These are phyloP conservation scores for Keiferia lycopersicella DNA, from an alignment of 2,888 invertebrate species.

Conservation along the genomic window DNA sequence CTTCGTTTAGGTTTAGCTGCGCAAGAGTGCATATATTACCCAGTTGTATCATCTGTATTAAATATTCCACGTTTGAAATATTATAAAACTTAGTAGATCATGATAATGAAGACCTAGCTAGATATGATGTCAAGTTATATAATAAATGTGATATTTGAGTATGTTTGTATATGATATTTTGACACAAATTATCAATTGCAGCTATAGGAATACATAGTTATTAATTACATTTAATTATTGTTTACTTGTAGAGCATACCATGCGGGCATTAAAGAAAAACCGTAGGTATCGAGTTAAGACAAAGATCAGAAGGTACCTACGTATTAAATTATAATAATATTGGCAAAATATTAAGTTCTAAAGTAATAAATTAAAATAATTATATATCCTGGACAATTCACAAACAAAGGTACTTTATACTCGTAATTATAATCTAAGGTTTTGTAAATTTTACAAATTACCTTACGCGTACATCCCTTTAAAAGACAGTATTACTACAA, in stretches of 20 bases:
- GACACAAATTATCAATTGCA: no score
- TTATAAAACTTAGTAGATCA: constrained; percentile 23
- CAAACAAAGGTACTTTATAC: no score
- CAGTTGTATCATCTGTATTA: constrained; percentile 18
- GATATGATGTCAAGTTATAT: background rate
- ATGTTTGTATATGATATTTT: background rate
- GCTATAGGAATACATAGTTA: no score
- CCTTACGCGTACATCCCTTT: no score
- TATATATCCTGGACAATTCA: no score
- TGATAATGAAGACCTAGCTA: background rate
- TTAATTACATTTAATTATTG: no score
- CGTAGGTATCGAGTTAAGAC: background rate
- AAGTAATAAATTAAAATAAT: background rate
- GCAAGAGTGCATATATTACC: constrained; percentile 26
- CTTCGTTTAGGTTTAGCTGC: background rate
- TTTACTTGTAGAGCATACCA: no score
- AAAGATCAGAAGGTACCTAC: background rate
- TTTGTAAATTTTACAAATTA: background rate
- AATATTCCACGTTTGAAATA: constrained; percentile 17
- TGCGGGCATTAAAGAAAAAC: no score
- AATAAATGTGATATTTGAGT: background rate
- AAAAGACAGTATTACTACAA: background rate
- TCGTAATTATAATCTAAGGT: background rate
- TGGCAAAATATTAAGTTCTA: background rate
- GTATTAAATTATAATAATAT: no score